These are phyloP conservation scores for Meleagris gallopavo DNA, from an alignment of 2,113 vertebrate species.

Conservation along the genomic window DNA sequence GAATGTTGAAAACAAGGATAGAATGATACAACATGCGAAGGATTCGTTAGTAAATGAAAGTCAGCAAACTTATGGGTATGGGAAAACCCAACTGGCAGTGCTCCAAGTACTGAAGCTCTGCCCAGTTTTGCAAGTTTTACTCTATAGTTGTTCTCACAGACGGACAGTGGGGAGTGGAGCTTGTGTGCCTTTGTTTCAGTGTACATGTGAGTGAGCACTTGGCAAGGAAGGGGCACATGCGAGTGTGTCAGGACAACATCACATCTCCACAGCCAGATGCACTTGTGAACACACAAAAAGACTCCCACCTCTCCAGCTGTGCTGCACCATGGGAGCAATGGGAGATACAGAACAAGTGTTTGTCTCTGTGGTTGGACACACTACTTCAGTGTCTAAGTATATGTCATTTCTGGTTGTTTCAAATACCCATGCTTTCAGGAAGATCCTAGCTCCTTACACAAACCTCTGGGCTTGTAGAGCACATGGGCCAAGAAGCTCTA, in stretches of 20 bases:
- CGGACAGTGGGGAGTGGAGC: not conserved
- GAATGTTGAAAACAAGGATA: not conserved
- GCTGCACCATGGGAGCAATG: rapidly evolving
- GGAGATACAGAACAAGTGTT: not conserved
- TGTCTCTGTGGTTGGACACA: not conserved
- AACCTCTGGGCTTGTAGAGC: not conserved
- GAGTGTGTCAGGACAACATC: rapidly evolving
- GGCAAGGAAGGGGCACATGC: rapidly evolving
- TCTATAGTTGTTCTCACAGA: not conserved
- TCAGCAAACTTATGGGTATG: not conserved
- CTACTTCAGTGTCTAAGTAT: not conserved
- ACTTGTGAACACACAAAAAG: not conserved
- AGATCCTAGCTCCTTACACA: not conserved
- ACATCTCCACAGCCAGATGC: rapidly evolving
- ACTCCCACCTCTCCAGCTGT: not conserved
- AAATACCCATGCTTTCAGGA: not conserved
- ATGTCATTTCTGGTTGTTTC: not conserved
- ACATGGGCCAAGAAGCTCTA: not conserved
- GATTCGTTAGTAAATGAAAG: not conserved
- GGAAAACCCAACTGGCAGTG: not conserved
- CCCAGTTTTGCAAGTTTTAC: not conserved
- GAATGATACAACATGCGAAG: not conserved
- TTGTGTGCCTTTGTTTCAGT: not conserved
- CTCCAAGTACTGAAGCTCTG: not conserved
- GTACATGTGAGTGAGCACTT: rapidly evolving